Conservation (phyloP, 2,113 vertebrate species). For the Accipiter virgatus region DNA sequence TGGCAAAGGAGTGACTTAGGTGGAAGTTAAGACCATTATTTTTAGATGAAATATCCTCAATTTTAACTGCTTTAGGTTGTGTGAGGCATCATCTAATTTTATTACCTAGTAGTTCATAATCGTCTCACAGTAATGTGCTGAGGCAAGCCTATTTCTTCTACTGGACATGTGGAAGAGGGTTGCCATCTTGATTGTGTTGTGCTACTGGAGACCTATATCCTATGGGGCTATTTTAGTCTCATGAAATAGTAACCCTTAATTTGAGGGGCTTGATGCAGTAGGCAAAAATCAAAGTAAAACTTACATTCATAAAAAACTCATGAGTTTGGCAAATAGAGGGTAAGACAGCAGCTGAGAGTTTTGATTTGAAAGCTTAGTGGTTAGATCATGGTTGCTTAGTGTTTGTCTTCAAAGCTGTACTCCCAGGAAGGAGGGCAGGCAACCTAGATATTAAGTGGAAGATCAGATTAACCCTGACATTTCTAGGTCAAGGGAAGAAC, state of each 20-base stretch:
- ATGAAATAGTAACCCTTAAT: not conserved
- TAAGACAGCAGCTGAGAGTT: slow-evolving; percentile 1
- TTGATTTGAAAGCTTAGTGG: not conserved
- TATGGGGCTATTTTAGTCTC: not conserved
- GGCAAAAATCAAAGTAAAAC: slow-evolving; percentile 14
- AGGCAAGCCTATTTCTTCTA: not conserved
- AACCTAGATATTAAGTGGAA: slow-evolving; percentile 45
- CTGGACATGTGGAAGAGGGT: not conserved
- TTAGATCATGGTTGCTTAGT: not conserved
- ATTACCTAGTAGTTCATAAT: not conserved
- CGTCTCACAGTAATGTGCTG: not conserved
- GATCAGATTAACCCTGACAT: slow-evolving; percentile 63
- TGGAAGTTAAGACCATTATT: not conserved
- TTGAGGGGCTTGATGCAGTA: not conserved
- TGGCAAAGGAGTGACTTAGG: not conserved
- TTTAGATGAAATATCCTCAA: not conserved
- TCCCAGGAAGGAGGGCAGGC: slow-evolving; percentile 14
- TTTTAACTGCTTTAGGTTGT: not conserved
- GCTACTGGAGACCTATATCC: not conserved
- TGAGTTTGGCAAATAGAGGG: slow-evolving; percentile 3
- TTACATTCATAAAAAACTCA: not conserved
- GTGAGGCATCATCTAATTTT: not conserved
- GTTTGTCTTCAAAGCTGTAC: slow-evolving; percentile 18
- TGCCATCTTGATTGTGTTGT: not conserved
- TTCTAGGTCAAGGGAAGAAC: slow-evolving; percentile 58